Evolutionary conservation across 2,113 vertebrate genomes (phyloP).

Genomic region (Pygoscelis antarcticus): DNA sequence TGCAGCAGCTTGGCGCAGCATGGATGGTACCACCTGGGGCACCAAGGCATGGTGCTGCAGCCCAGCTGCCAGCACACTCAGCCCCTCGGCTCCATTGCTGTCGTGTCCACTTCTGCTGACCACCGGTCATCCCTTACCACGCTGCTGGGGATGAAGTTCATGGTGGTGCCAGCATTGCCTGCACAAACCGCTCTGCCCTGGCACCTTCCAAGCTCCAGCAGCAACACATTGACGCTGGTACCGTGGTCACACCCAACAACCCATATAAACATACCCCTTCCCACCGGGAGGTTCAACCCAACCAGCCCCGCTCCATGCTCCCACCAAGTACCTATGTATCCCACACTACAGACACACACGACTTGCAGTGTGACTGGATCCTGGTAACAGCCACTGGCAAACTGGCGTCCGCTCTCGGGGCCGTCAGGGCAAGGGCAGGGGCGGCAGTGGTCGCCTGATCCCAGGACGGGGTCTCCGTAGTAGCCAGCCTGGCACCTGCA

Average conservation of each 20-base stretch:
- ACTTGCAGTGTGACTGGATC: slow-evolving; percentile 80
- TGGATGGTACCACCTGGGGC: background rate
- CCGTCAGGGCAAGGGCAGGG: slow-evolving; percentile 93
- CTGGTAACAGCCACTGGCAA: slow-evolving; percentile 87
- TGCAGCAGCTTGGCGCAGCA: background rate
- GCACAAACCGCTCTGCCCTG: background rate
- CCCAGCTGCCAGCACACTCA: background rate
- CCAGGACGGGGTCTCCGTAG: slow-evolving; percentile 89
- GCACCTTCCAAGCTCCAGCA: background rate
- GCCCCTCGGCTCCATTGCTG: background rate
- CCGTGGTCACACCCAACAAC: background rate
- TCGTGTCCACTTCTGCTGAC: background rate
- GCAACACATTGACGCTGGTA: background rate
- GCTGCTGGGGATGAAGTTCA: background rate
- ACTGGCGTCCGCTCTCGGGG: slow-evolving; percentile 86
- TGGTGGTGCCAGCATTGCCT: accelerated
- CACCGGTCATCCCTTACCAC: accelerated
- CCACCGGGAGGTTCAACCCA: background rate
- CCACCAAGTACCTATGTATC: slow-evolving; percentile 84
- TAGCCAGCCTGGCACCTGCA: slow-evolving; percentile 89
- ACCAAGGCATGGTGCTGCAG: background rate
- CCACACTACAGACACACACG: slow-evolving; percentile 84
- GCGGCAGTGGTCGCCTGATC: slow-evolving; percentile 93
- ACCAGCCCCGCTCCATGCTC: background rate
- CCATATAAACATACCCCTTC: background rate